Conservation (phyloP, 2,888 invertebrate genomes). For the Brenthis ino region DNA sequence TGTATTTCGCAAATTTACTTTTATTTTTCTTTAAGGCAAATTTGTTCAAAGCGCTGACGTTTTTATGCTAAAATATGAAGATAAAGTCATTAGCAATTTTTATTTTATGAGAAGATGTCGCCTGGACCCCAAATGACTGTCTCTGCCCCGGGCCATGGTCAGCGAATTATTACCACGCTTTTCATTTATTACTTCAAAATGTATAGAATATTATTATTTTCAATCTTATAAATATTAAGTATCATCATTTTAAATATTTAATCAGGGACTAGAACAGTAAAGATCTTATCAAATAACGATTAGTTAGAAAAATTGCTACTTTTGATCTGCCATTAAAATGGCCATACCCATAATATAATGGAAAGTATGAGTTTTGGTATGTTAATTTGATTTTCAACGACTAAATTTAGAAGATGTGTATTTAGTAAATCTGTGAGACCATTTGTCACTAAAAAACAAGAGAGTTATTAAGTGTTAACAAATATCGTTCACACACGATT, state of each 20-base stretch:
- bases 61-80: constrained; percentile 79
- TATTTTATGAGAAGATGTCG: constrained; percentile 70
- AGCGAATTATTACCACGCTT: constrained; percentile 54
- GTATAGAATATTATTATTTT: constrained; percentile 17
- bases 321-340: constrained; percentile 1
- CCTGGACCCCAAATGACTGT: constrained; percentile 51
- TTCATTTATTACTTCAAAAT: constrained; percentile 32
- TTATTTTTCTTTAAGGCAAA: constrained; percentile 58
- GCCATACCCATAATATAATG: background rate
- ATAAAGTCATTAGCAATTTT: constrained; percentile 76
- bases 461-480: constrained; percentile 32
- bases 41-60: constrained; percentile 66
- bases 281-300: constrained; percentile 10
- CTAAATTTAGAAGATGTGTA: background rate
- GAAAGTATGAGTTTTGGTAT: too few relatives aligned
- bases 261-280: background rate
- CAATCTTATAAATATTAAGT: constrained; percentile 3
- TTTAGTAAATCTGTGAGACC: constrained; percentile 1
- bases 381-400: constrained; percentile 8
- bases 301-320: background rate
- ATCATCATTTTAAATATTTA: background rate
- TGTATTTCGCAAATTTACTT: constrained; percentile 63
- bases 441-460: constrained; percentile 31
- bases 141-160: constrained; percentile 57
- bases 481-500: constrained; percentile 43